Base-by-base conservation (phyloP, 2,888 invertebrate genomes). In the Epinotia bilunana region DNA sequence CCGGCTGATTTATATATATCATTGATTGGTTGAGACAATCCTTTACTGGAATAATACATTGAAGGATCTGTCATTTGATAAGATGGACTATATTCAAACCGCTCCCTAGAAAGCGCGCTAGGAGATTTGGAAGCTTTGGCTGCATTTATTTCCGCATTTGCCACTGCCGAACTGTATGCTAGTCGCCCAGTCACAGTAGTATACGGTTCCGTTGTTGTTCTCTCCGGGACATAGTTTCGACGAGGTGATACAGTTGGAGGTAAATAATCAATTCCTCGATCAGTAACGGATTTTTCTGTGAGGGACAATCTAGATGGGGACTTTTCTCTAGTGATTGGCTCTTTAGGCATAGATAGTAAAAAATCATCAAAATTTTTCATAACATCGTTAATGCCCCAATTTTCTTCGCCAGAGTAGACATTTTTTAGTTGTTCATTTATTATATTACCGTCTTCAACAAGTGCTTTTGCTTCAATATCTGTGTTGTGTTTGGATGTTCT, bases 371-470 rank as follows among this genome's bases (percentile, higher is more conserved):
- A 95, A 83, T 94, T 95, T 82, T 95, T 94, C 81, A 95, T 95
- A 88, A 95, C 95, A 80, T 95, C 95, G 71, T 95, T 95, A 80
- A 96, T 96, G 53, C 95, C 96, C 97, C 97, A 97, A 83, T 95
- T 95, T 78, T 96, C 96, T 71, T 91, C 90, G 79, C 96, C 96
- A 0, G 95, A 93, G 81, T 96, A 96, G 65, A 96, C 95, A 84
- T 95, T 95, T 83, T 96, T 95, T 69, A 97, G 87, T 82, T 96
- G 96, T 85, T 96, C 96, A 80, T 96, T 96, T 80, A 96, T 95
- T 79, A 95, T 95, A 83, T 95, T 95, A 5, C 95, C 95, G 83
- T 96, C 96, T 87, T 96, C 96, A 60, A 94, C 95, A 55, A 95
- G 89, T 58, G 94, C 88, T 82, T 95, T 95, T 1, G 95, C 95